Evolutionary conservation across 1,140 invertebrate species (phyloP).

Genomic region (Drosophila jambulina): DNA sequence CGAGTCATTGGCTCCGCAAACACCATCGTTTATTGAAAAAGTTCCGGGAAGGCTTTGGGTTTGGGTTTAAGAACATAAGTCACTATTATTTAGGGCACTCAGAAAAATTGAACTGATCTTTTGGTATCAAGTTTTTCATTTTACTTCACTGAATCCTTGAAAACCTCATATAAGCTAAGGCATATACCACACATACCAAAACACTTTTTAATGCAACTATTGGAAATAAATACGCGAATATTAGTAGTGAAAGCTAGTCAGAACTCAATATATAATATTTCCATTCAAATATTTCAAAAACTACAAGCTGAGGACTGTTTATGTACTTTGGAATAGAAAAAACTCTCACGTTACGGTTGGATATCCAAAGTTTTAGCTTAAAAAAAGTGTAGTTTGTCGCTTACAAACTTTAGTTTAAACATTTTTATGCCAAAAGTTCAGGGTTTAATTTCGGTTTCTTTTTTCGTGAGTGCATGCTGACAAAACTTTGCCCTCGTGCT

Average conservation of each 20-base stretch:
- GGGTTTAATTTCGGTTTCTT: conserved; percentile 6
- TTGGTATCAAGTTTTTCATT: not conserved
- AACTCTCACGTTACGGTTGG: not conserved
- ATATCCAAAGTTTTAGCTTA: not conserved
- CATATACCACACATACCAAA: not conserved
- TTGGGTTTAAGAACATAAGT: conserved; percentile 4
- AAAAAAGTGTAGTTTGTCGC: conserved; percentile 5
- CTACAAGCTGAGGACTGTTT: not conserved
- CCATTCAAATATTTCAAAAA: not conserved
- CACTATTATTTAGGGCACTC: conserved; percentile 33
- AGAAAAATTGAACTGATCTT: not conserved
- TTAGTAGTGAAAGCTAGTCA: not conserved
- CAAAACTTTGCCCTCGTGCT: conserved; percentile 25
- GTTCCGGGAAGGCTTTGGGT: conserved; percentile 7
- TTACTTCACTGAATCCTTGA: not conserved
- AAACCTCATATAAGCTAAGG: not conserved
- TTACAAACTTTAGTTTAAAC: not conserved
- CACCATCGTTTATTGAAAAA: conserved; percentile 54
- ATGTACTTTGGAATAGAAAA: not conserved
- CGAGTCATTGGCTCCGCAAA: conserved; percentile 28
- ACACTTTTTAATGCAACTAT: not conserved
- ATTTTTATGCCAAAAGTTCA: conserved; percentile 10
- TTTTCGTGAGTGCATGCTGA: conserved; percentile 12
- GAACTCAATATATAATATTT: not conserved
- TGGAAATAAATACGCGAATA: not conserved